These are phyloP conservation scores for Diorhabda elongata DNA, from an alignment of 1,140 invertebrate species.

Conservation along the genomic window DNA sequence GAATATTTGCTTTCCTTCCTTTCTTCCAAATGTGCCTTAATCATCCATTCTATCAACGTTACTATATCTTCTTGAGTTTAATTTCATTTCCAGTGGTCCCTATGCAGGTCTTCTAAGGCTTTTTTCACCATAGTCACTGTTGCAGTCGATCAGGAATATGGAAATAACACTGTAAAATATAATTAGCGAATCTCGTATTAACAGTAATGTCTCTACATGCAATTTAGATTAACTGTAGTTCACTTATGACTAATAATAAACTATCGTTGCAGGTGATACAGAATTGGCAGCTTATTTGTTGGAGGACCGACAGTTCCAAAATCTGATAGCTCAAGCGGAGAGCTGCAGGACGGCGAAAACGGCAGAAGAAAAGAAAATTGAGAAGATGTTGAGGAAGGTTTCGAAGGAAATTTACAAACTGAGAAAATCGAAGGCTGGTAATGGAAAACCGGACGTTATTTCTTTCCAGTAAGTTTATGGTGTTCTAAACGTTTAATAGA, in stretches of 20 bases:
- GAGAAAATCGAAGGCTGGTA: slow-evolving; percentile 79
- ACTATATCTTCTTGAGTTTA: too few relatives aligned
- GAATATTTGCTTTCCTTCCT: too few relatives aligned
- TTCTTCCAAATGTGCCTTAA: too few relatives aligned
- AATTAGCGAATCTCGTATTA: too few relatives aligned
- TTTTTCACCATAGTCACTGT: too few relatives aligned
- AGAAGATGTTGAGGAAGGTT: slow-evolving; percentile 79
- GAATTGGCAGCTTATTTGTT: slow-evolving; percentile 78
- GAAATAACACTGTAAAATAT: too few relatives aligned
- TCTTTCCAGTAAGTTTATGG: slow-evolving; percentile 80
- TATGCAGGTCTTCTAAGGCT: too few relatives aligned
- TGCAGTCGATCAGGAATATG: too few relatives aligned
- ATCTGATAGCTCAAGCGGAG: slow-evolving; percentile 65
- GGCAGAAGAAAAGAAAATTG: slow-evolving; percentile 70
- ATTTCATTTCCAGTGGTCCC: too few relatives aligned
- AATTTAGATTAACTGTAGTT: too few relatives aligned
- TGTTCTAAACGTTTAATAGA: not conserved
- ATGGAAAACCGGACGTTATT: slow-evolving; percentile 83
- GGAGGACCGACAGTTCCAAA: slow-evolving; percentile 81
- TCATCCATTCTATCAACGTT: too few relatives aligned
- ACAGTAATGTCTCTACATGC: too few relatives aligned
- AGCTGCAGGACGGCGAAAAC: slow-evolving; percentile 59
- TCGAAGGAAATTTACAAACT: slow-evolving; percentile 87
- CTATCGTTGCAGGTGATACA: slow-evolving; percentile 54
- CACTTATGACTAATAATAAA: not conserved